Conservation (phyloP, 92 coral and sea anemone genomes). For the Montipora capitata region DNA sequence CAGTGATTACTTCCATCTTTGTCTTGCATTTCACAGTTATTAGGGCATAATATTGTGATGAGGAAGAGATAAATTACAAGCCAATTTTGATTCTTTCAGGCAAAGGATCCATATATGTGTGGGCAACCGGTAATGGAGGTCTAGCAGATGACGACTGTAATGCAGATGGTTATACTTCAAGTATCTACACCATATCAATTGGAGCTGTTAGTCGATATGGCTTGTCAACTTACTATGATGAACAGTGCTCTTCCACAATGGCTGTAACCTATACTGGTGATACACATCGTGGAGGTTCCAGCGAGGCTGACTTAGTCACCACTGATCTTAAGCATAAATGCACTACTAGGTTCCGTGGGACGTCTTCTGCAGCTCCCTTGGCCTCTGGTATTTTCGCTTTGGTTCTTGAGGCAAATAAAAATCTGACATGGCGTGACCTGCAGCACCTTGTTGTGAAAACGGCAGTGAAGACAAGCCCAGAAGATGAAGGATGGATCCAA, state of each 20-base stretch:
- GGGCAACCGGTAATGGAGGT: conserved; percentile 99
- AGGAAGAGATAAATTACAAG: too few species aligned
- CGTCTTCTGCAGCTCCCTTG: conserved; percentile 96
- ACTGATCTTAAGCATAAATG: conserved; percentile 94
- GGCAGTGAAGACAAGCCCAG: conserved; percentile 89
- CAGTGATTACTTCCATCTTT: too few species aligned
- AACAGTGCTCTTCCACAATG: conserved; percentile 95
- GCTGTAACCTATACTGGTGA: conserved; percentile 97
- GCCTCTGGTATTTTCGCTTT: conserved; percentile 97
- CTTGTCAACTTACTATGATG: conserved; percentile 94
- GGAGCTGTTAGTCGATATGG: conserved; percentile 98
- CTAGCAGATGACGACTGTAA: conserved; percentile 94
- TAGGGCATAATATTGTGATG: not conserved
- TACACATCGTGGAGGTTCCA: conserved; percentile 84
- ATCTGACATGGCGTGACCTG: conserved; percentile 95
- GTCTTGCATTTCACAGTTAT: not conserved
- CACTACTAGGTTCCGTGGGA: conserved; percentile 91
- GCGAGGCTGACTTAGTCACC: conserved; percentile 86
- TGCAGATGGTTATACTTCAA: conserved; percentile 95
- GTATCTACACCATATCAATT: conserved; percentile 92
- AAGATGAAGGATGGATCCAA: conserved; percentile 89
- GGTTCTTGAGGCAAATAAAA: conserved; percentile 90
- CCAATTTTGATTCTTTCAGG: conserved; percentile 48
- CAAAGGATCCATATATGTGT: conserved; percentile 89
- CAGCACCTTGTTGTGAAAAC: conserved; percentile 93